phyloP scores from a whole-genome alignment of 1,140 invertebrate species.

The Holcopasites calliopsidis region DNA sequence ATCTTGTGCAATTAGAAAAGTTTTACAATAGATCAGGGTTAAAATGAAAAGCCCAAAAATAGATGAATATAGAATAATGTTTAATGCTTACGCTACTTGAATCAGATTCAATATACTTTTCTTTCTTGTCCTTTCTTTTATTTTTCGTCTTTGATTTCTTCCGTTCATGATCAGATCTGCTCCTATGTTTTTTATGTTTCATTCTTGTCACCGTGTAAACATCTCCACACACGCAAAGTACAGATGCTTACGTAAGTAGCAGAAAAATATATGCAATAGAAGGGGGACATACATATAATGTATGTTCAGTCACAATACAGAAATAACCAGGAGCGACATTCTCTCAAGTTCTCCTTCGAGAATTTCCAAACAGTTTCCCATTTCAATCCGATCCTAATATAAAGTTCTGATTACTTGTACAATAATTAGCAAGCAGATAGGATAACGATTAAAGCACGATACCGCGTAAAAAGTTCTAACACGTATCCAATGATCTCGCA shows the following conservation, averaged over 20 bases:
- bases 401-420: no score
- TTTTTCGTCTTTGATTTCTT: slow-evolving; percentile 62
- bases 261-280: background rate
- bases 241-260: background rate
- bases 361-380: no score
- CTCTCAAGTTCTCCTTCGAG: no score
- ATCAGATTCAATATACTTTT: slow-evolving; percentile 49
- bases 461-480: no score
- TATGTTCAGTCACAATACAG: no score
- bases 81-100: slow-evolving; percentile 51
- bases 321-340: no score
- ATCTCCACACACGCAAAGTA: no score
- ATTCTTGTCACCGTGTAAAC: slow-evolving; percentile 8
- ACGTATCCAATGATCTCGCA: no score
- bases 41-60: slow-evolving; percentile 12
- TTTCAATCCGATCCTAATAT: no score
- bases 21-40: background rate
- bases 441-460: no score
- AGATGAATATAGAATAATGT: background rate
- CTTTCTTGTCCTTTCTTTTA: slow-evolving; percentile 64
- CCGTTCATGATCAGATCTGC: slow-evolving; percentile 44
- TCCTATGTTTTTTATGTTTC: slow-evolving; percentile 23
- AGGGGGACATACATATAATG: no score
- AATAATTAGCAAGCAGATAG: no score
- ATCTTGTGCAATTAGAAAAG: background rate